These are phyloP conservation scores for Tachysurus fulvidraco DNA, from an alignment of 2,113 vertebrate species.

Conservation along the genomic window DNA sequence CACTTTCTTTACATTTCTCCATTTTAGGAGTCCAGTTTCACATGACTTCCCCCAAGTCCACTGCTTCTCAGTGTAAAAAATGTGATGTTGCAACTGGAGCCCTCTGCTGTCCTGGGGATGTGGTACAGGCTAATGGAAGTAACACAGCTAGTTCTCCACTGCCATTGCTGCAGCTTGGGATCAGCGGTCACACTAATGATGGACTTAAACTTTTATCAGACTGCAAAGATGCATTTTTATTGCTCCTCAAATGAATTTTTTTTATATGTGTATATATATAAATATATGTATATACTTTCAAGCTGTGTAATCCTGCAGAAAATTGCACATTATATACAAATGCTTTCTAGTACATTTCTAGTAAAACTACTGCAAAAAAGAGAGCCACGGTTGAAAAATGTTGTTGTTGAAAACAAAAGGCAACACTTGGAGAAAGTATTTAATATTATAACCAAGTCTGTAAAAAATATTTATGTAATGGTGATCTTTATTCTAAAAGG, in stretches of 20 bases:
- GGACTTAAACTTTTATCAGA: not conserved
- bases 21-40: constrained; percentile 45
- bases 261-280: constrained; percentile 51
- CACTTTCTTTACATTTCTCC: not conserved
- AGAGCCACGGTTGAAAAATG: not conserved
- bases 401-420: not conserved
- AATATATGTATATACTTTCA: constrained; percentile 56
- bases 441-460: not conserved
- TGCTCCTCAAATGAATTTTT: not conserved
- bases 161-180: not conserved
- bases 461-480: constrained; percentile 1
- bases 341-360: not conserved
- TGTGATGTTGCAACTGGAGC: not conserved
- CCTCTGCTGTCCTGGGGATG: not conserved
- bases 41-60: constrained; percentile 5
- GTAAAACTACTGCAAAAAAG: not conserved
- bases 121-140: not conserved
- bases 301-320: not conserved
- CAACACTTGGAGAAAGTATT: not conserved
- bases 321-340: constrained; percentile 2
- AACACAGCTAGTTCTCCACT: not conserved
- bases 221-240: not conserved
- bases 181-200: not conserved
- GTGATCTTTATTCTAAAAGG: not conserved
- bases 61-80: not conserved